Evolutionary conservation across 2,888 invertebrate species (phyloP), one percentile per base, ranked within the genome.

Genomic region (Ophion ellenae): DNA sequence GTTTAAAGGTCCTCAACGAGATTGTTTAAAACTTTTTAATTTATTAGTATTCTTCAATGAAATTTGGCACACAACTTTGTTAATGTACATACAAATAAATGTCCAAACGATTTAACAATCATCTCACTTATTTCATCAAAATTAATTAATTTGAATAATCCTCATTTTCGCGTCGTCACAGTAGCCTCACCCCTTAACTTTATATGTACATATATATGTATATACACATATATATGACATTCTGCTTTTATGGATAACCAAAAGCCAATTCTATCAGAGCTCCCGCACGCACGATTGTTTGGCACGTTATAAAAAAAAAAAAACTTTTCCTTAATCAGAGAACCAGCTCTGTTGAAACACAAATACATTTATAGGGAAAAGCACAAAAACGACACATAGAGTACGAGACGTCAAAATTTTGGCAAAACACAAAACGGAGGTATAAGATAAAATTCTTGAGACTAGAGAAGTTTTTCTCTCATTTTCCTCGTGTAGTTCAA

Each of bases 341-440:
- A 71, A 76, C 85, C 82, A 82, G 85, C 85, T 85, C 82, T 71
- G 79, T 20, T n/a, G 1, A 79, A 85, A 83, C 66, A 28, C 20
- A 53, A 71, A 66, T 66, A 79, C 76, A 76, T 73, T 59, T 73
- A 76, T 69, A 40, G 63, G 74, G 75, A 70, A 63, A 79, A 85
- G 71, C 47, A 63, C 82, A 76, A 79, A 70, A 59, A 79, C 45
- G 82, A 79, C 67, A 76, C 67, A 45, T 66, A 85, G 76, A 83
- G 64, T n/a, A 20, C 7, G 40, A 75, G 70, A 75, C 36, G 24
- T 59, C 11, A 79, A 79, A 82, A 71, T 79, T 28, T 71, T 79
- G 28, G 64, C 82, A 79, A 61, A 70, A 74, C 84, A 74, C 63
- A 40, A 73, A 79, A 79, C 64, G 45, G 59, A 63, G 79, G 71